phyloP scores from a whole-genome alignment of 2,113 vertebrate genomes.

The Gallinago paraguaiae region DNA sequence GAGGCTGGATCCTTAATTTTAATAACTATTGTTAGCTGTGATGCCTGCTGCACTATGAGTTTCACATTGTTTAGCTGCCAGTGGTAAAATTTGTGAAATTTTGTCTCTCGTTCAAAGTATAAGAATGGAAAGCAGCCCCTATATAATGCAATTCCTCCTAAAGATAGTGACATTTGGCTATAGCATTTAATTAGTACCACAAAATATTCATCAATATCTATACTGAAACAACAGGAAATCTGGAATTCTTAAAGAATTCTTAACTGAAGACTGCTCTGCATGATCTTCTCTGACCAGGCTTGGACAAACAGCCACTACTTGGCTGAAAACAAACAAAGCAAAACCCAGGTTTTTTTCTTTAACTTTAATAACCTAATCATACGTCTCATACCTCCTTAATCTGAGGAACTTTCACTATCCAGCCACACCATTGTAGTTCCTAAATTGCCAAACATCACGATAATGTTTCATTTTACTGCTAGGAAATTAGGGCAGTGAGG shows the following conservation, averaged over 20 bases:
- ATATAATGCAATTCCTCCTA: not conserved
- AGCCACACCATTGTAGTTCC: not conserved
- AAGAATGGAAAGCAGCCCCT: not conserved
- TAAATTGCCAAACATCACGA: not conserved
- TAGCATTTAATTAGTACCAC: not conserved
- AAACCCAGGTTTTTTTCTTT: not conserved
- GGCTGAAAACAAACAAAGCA: not conserved
- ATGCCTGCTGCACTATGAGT: not conserved
- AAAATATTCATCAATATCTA: not conserved
- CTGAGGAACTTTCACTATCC: not conserved
- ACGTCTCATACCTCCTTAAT: not conserved
- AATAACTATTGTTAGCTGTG: not conserved
- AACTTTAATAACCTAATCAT: not conserved
- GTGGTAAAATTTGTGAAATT: not conserved
- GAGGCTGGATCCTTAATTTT: not conserved
- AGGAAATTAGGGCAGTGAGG: not conserved
- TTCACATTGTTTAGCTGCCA: not conserved
- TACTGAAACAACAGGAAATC: not conserved
- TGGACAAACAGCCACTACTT: not conserved
- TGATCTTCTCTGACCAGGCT: not conserved
- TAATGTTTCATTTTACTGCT: not conserved
- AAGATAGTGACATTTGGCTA: not conserved
- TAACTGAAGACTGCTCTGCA: not conserved
- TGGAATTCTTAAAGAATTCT: not conserved
- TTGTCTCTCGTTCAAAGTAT: not conserved